Evolutionary conservation across 2,888 invertebrate genomes (phyloP), one percentile per base, ranked within the genome.

Genomic region (Acrobasis consociella): DNA sequence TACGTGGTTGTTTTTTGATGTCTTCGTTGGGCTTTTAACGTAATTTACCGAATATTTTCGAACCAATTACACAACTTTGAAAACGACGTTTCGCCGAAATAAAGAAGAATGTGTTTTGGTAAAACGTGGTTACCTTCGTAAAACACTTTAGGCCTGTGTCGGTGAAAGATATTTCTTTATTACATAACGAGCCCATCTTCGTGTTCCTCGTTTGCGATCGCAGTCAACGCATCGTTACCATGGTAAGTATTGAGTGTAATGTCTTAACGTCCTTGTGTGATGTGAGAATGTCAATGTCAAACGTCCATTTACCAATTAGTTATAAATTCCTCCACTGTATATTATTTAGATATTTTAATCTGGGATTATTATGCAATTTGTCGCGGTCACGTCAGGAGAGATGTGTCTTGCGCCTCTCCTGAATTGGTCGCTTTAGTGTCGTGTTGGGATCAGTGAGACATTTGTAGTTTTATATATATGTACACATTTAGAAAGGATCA

Each of bases 321-420:
- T 72, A 68, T 71, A 69, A 80, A 86, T 91, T 91, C 89, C 91
- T 91, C 89, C 83, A 85, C 90, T 91, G 90, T 91, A 88, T 90
- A 88, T 85, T 81, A 80, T 82, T 81, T 85, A 85, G 81, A 78
- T 83, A 80, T 80, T 80, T 74, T 76, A 73, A 73, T 72, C 74
- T 78, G 83, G 81, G 80, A 80, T 77, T 78, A 74, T 80, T 69
- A 75, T 79, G 84, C 83, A 82, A 82, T 78, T 72, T 76, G 73
- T 69, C 39, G 66, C 65, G 65, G 67, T 69, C 68, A 68, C 69
- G 63, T 67, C 62, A 65, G 64, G 62, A 68, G 63, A 58, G 49
- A 15, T 51, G n/a, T 15, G 62, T 60, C 62, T 22, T 62, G 64
- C 22, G 13, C 42, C 15, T 58, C 58, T 62, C 59, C 59, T 55